phyloP scores from a whole-genome alignment of 2,797 vertebrate species.

The Triplophysa bombifrons region DNA sequence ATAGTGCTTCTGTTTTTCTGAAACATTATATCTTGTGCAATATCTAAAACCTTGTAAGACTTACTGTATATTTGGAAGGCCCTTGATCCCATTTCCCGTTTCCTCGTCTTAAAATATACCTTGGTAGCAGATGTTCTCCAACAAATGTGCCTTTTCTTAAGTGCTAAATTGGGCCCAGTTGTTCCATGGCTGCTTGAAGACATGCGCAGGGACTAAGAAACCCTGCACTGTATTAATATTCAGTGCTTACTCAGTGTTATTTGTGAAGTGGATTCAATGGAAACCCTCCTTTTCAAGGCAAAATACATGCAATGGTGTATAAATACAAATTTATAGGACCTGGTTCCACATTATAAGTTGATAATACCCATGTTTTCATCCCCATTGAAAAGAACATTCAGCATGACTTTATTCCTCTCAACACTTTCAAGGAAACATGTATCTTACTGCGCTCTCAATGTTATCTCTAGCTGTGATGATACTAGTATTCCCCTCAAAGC shows the following conservation, averaged over 20 bases:
- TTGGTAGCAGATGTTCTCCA: slow-evolving; percentile 58
- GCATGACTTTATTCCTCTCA: slow-evolving; percentile 19
- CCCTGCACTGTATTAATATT: neutral
- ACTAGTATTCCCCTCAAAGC: slow-evolving; percentile 53
- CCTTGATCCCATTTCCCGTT: slow-evolving; percentile 54
- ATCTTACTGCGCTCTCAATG: slow-evolving; percentile 30
- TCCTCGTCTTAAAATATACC: slow-evolving; percentile 49
- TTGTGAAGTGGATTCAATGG: slow-evolving; percentile 23
- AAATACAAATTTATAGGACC: neutral
- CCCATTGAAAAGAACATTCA: neutral
- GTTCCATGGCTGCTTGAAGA: slow-evolving; percentile 9
- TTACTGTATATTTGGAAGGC: slow-evolving; percentile 41
- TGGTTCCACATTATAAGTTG: neutral
- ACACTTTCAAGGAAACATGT: slow-evolving; percentile 29
- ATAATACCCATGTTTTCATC: neutral
- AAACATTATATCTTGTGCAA: slow-evolving; percentile 30
- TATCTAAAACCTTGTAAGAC: neutral
- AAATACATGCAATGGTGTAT: neutral
- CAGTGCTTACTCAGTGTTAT: slow-evolving; percentile 23
- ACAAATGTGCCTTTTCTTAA: slow-evolving; percentile 40
- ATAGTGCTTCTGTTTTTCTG: slow-evolving; percentile 18
- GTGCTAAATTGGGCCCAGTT: slow-evolving; percentile 40
- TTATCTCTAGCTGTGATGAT: slow-evolving; percentile 49
- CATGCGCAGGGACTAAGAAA: neutral
- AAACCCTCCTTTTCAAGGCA: slow-evolving; percentile 9